phyloP scores from a whole-genome alignment of 2,797 vertebrate genomes.

The Cyclura pinguis region DNA sequence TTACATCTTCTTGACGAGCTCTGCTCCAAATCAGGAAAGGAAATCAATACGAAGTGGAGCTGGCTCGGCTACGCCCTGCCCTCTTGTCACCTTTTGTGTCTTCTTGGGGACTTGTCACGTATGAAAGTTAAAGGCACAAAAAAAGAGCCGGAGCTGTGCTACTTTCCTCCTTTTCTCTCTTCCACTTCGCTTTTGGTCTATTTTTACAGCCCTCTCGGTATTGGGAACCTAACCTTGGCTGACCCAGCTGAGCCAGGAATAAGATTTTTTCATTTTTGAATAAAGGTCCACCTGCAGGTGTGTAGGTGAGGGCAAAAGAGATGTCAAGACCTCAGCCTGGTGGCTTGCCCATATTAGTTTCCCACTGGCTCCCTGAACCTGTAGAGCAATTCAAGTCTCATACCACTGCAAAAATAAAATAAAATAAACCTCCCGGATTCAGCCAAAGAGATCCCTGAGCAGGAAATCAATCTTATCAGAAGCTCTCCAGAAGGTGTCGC shows the following conservation, averaged over 20 bases:
- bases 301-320: no score
- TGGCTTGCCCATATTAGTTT: not conserved
- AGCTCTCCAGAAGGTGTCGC: not conserved
- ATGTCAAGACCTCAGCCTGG: not conserved
- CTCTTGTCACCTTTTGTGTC: not conserved
- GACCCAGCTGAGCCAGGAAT: not conserved
- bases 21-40: not conserved
- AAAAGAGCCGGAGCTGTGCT: not conserved
- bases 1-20: not conserved
- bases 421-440: no score
- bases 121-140: not conserved
- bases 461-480: not conserved
- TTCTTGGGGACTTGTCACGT: not conserved
- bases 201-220: conserved; percentile 24
- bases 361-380: not conserved
- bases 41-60: not conserved
- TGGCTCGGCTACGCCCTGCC: no score
- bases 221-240: not conserved
- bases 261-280: not conserved
- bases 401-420: not conserved
- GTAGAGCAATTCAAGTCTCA: not conserved
- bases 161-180: not conserved
- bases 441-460: no score
- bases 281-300: not conserved
- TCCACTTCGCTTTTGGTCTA: conserved; percentile 12